Percentiles rank a stretch among this genome's conserved stretches.
These are phyloP conservation scores for Gryllus bimaculatus DNA, from an alignment of 1,140 invertebrate species.

Conservation along the genomic window DNA sequence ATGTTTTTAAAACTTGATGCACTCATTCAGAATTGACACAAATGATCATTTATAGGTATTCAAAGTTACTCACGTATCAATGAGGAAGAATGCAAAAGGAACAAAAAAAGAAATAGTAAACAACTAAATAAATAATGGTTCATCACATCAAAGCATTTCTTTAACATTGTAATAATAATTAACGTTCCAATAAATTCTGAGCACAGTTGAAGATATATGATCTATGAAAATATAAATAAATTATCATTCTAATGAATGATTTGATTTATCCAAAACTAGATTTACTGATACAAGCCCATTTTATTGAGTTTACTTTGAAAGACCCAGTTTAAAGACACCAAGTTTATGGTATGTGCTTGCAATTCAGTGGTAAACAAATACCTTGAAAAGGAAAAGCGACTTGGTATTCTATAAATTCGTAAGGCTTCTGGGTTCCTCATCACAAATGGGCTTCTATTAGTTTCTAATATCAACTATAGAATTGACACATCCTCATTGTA, in stretches of 20 bases:
- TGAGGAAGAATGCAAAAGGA: no score
- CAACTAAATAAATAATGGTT: no score
- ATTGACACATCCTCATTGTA: background rate
- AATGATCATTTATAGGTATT: background rate
- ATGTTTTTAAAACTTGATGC: background rate
- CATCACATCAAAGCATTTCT: no score
- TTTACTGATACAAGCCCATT: conserved; percentile 1
- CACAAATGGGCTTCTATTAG: background rate
- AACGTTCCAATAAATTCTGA: background rate
- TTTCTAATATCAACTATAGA: background rate
- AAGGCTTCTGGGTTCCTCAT: background rate
- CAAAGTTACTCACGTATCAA: no score
- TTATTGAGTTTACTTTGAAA: background rate
- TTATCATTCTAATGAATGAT: background rate
- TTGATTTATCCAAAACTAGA: conserved; percentile 1
- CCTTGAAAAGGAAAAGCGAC: background rate
- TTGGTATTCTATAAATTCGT: background rate
- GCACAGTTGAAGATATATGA: background rate
- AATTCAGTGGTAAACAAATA: background rate
- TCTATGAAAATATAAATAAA: conserved; percentile 6
- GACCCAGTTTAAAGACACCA: background rate
- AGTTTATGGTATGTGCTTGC: background rate
- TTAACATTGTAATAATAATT: background rate
- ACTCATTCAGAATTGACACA: background rate
- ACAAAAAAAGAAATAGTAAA: no score